Percentiles rank a stretch among this genome's conserved stretches.
Conservation (phyloP, 2,888 invertebrate genomes). For the Sinelater perroti region DNA sequence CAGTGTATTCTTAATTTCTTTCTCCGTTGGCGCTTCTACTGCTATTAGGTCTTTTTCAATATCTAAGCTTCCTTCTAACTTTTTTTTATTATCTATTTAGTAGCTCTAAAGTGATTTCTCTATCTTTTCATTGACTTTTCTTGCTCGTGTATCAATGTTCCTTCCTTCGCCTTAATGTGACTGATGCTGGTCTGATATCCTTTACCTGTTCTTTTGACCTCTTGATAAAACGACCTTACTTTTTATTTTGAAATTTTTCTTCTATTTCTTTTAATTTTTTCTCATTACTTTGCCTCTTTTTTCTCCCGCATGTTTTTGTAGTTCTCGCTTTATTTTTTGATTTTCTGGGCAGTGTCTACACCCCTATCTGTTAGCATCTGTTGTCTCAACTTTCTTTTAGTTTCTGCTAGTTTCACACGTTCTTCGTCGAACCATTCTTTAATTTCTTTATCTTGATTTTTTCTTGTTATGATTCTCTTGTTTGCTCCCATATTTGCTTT, state of each 20-base stretch:
- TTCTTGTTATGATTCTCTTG: neutral
- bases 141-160: neutral
- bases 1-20: too few species aligned
- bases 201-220: neutral
- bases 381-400: neutral
- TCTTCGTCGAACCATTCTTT: constrained; percentile 1
- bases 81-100: neutral
- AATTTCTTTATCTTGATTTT: neutral
- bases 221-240: neutral
- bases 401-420: neutral
- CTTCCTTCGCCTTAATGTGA: neutral
- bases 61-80: neutral
- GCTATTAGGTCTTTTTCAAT: neutral
- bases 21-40: too few species aligned
- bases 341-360: neutral
- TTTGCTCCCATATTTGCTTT: neutral
- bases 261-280: neutral
- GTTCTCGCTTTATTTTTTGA: neutral
- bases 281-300: constrained; percentile 1
- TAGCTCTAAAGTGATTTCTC: neutral
- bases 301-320: neutral
- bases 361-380: neutral
- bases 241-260: neutral
- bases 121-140: neutral
- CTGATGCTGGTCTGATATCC: neutral